Base-by-base conservation (phyloP, 2,888 invertebrate genomes). In the Nephrocerus scutellatus region DNA sequence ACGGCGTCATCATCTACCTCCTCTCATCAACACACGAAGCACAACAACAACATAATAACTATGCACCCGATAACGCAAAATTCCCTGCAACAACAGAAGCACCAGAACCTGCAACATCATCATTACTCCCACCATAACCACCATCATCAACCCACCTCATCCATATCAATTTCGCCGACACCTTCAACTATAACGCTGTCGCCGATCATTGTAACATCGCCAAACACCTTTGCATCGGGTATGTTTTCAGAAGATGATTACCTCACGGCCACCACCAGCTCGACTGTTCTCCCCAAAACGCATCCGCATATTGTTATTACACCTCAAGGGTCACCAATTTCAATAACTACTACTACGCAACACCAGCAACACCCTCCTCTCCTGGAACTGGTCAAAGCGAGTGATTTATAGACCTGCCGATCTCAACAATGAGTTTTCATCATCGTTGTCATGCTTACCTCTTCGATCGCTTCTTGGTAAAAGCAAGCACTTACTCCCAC, bases 181-280 rank as follows among this genome's bases (percentile, higher is more conserved):
- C 35, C 51, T 43, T 36, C 47, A 41, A 47, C 50, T 34, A 44
- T 56, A 28, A 52, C 57, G 5, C 41, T 56, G 2, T 53, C 57
- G 14, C 53, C 60, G 31, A 52, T 58, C 29, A 48, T 59, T 39
- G 51, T 59, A 19, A 48, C 55, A 22, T 46, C 63, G 14, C 61
- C 65, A 30, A 75, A 46, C 41, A 43, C 52, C 37, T 52, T 4
- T 49, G 48, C 37, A 46, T 38, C 14, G 50, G 48, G 30, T 47
- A 41, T 28, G 43, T 47, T 28, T 14, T 32, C 23, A 15, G 32
- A 21, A 22, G 8, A 9, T 22, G n/a, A 22, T 22, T 9, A 22
- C 10, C 8, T 22, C 8, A 22, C 23, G 23, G 8, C 23, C 8
- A n/a, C 23, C 8, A 22, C 23, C n/a, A n/a, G n/a, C n/a, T n/a